Evolutionary conservation across 1,140 invertebrate genomes (phyloP).

Genomic region (Eumeta japonica): DNA sequence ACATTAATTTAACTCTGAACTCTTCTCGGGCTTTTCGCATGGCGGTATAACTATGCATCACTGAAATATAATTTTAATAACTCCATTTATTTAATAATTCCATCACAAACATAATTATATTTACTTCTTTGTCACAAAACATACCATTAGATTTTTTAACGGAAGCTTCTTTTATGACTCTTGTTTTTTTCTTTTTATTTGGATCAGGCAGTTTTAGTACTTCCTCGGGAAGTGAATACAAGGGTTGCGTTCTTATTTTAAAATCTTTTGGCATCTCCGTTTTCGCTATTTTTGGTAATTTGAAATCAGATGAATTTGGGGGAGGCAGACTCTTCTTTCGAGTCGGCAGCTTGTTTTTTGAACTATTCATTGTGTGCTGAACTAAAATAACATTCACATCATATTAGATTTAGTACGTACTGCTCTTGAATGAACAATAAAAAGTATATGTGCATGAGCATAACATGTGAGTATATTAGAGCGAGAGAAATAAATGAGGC

Average conservation of each 20-base stretch:
- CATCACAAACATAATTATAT: not conserved
- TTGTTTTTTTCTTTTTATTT: slow-evolving; percentile 23
- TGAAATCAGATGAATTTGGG: slow-evolving; percentile 28
- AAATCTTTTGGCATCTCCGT: slow-evolving; percentile 55
- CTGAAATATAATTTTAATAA: slow-evolving; percentile 24
- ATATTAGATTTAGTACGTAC: too few relatives aligned
- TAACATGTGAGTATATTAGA: too few relatives aligned
- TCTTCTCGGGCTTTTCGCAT: slow-evolving; percentile 76
- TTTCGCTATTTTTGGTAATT: slow-evolving; percentile 48
- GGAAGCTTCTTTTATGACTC: slow-evolving; percentile 19
- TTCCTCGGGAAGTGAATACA: slow-evolving; percentile 58
- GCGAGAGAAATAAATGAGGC: too few relatives aligned
- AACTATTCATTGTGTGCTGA: not conserved
- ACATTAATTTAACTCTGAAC: slow-evolving; percentile 77
- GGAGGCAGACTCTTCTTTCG: slow-evolving; percentile 27
- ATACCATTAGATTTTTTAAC: slow-evolving; percentile 32
- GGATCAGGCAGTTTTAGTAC: slow-evolving; percentile 42
- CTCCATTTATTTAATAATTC: slow-evolving; percentile 3
- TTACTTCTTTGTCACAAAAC: too few relatives aligned
- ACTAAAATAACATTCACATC: too few relatives aligned
- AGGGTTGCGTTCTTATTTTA: slow-evolving; percentile 49
- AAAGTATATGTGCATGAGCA: too few relatives aligned
- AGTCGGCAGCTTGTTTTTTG: slow-evolving; percentile 17
- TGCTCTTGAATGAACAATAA: too few relatives aligned
- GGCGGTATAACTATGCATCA: slow-evolving; percentile 63